phyloP scores from a whole-genome alignment of 92 coral and sea anemone species.

The Palythoa grandis region DNA sequence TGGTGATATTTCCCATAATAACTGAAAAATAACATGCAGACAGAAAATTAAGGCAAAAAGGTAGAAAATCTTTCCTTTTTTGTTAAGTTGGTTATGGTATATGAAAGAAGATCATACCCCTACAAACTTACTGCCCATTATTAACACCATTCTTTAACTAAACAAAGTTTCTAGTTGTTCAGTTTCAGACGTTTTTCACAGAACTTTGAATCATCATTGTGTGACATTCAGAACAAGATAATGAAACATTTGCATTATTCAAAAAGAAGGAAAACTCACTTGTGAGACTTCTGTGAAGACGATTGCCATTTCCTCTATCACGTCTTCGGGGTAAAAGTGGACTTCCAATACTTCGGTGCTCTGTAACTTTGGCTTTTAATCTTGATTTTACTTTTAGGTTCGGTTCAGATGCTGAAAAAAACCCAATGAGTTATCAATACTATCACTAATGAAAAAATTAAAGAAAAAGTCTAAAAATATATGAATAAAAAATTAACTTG shows the following conservation, averaged over 20 bases:
- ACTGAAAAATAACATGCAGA: too few relatives aligned
- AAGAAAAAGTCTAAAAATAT: background rate
- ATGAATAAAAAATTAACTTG: background rate
- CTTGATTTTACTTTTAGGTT: slow-evolving; percentile 94
- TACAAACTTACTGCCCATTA: too few relatives aligned
- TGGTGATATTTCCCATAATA: too few relatives aligned
- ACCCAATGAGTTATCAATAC: background rate
- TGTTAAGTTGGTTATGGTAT: too few relatives aligned
- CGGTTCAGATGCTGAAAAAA: slow-evolving; percentile 88
- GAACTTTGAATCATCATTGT: too few relatives aligned
- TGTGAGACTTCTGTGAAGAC: slow-evolving; percentile 72
- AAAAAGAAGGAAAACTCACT: slow-evolving; percentile 58
- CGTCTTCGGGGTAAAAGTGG: slow-evolving; percentile 84
- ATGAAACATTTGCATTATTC: background rate
- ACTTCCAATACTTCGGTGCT: slow-evolving; percentile 86
- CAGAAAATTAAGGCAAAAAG: too few relatives aligned
- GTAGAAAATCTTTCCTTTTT: too few relatives aligned
- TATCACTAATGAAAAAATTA: background rate
- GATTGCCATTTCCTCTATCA: slow-evolving; percentile 83
- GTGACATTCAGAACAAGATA: background rate
- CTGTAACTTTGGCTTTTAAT: slow-evolving; percentile 80
- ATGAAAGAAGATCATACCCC: too few relatives aligned
- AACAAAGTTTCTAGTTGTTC: too few relatives aligned
- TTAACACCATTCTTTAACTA: too few relatives aligned
- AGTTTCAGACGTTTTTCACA: too few relatives aligned